A percentile compares a stretch with the other conserved stretches of the same genome.
Evolutionary conservation across 2,888 invertebrate genomes (phyloP).

Genomic region (Pandemis heparana): DNA sequence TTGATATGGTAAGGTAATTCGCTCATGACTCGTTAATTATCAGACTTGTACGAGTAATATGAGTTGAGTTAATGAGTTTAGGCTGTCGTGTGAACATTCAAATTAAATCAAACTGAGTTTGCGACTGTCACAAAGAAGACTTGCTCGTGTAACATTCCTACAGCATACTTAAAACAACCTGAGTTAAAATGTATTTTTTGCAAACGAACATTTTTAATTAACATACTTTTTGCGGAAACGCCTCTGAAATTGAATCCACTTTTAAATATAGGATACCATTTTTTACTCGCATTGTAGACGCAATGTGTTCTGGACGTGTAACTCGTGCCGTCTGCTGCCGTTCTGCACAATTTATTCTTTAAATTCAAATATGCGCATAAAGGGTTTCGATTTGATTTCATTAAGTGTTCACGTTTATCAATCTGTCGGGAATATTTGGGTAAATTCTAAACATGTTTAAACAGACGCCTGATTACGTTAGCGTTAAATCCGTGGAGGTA

Average conservation of each 20-base stretch:
- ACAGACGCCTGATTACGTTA: slow-evolving; percentile 9
- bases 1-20: slow-evolving; percentile 9
- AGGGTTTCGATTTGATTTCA: slow-evolving; percentile 74
- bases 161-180: not conserved
- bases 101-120: slow-evolving; percentile 1
- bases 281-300: slow-evolving; percentile 58
- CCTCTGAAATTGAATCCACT: slow-evolving; percentile 20
- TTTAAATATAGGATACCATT: slow-evolving; percentile 50
- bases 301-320: slow-evolving; percentile 62
- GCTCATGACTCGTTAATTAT: slow-evolving; percentile 7
- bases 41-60: slow-evolving; percentile 3
- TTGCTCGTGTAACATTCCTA: not conserved
- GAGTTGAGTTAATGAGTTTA: slow-evolving; percentile 9
- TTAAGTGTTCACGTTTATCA: slow-evolving; percentile 58
- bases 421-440: slow-evolving; percentile 45
- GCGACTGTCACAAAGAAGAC: not conserved
- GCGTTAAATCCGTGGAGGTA: not conserved
- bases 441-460: not conserved
- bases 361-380: slow-evolving; percentile 80
- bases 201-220: slow-evolving; percentile 25
- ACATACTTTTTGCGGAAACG: slow-evolving; percentile 17
- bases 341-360: slow-evolving; percentile 51
- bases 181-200: not conserved
- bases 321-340: slow-evolving; percentile 36
- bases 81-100: not conserved